Conservation (phyloP, 37 sponge, comb jelly and placozoan genomes). For the Amphimedon queenslandica region DNA sequence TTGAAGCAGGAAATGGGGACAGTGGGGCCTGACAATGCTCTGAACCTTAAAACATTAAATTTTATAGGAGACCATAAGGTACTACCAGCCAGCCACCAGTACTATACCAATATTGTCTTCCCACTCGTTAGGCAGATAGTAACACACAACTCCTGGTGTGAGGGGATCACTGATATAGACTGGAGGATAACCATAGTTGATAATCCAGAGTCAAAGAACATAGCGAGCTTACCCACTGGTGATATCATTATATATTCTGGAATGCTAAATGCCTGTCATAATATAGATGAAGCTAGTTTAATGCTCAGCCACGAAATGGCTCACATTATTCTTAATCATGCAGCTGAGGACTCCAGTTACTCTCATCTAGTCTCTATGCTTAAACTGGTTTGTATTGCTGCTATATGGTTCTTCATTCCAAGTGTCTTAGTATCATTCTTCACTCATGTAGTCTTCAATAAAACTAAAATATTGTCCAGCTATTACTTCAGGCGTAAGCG, state of each 20-base stretch:
- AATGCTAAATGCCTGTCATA: conserved; percentile 24
- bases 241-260: conserved; percentile 69
- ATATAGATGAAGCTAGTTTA: conserved; percentile 49
- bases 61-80: neutral
- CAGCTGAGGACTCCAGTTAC: conserved; percentile 27
- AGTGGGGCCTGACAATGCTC: neutral
- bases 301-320: conserved; percentile 67
- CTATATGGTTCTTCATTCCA: conserved; percentile 59
- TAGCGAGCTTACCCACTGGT: conserved; percentile 50
- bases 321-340: conserved; percentile 61
- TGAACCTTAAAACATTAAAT: too few relatives aligned
- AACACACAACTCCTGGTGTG: neutral
- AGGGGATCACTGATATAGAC: conserved; percentile 12
- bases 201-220: conserved; percentile 24
- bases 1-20: conserved; percentile 17
- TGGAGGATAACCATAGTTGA: conserved; percentile 59
- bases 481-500: conserved; percentile 49
- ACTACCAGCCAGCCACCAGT: conserved; percentile 12
- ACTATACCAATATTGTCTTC: conserved; percentile 9
- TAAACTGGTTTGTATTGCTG: conserved; percentile 22
- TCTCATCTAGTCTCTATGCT: conserved; percentile 33
- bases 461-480: conserved; percentile 8
- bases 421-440: conserved; percentile 27
- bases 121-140: conserved; percentile 12
- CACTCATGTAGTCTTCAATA: conserved; percentile 18